Conservation (phyloP, 2,888 invertebrate species). For the Oxycera nigricornis region DNA sequence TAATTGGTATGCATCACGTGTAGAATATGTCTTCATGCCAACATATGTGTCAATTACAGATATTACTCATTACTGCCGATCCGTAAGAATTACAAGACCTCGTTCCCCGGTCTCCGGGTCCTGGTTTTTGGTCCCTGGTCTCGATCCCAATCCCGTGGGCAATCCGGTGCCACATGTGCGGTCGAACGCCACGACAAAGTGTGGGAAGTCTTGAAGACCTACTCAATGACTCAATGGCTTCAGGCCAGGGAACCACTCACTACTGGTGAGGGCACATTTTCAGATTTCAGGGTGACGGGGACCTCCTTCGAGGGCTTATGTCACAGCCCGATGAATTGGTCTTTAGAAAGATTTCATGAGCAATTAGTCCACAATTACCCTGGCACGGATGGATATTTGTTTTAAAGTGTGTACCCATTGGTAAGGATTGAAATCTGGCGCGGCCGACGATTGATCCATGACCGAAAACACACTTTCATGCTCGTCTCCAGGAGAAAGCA, state of each 20-base stretch:
- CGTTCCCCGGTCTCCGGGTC: too few species aligned
- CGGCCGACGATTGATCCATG: constrained; percentile 19
- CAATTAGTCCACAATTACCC: constrained; percentile 45
- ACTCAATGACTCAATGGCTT: constrained; percentile 27
- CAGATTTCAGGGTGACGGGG: not conserved
- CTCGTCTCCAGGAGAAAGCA: not conserved
- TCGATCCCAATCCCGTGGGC: not conserved
- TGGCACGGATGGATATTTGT: not conserved
- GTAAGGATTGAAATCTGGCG: not conserved
- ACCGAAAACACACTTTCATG: not conserved
- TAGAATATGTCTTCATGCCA: constrained; percentile 31
- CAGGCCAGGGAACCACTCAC: not conserved
- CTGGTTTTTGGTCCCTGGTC: not conserved
- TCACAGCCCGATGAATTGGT: constrained; percentile 33
- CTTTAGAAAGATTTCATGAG: constrained; percentile 40
- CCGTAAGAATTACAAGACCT: constrained; percentile 12
- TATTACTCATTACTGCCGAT: constrained; percentile 43
- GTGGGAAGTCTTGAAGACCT: constrained; percentile 37
- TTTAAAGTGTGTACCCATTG: not conserved
- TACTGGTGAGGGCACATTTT: not conserved
- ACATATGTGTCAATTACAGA: constrained; percentile 46
- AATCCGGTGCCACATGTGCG: constrained; percentile 38
- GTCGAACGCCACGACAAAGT: constrained; percentile 1
- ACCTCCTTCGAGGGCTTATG: constrained; percentile 26
- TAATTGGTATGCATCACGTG: constrained; percentile 38